Percentiles rank a stretch among this genome's conserved stretches.
Conservation (phyloP, 35 echinoderm and acorn worm genomes). For the Patiria miniata region DNA sequence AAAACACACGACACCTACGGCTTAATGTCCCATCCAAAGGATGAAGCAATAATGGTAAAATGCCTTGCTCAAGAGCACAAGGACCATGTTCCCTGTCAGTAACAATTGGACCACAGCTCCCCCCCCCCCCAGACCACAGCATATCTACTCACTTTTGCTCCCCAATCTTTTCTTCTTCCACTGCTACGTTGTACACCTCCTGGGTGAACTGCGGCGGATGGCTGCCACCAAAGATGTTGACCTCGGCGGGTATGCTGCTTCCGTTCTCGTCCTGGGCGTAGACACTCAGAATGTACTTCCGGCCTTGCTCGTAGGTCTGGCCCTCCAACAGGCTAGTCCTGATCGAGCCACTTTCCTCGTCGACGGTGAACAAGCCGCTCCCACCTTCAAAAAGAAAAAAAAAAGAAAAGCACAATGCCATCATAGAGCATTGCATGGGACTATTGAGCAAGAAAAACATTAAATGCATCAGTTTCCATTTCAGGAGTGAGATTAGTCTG, state of each 20-base stretch:
- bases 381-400: conserved; percentile 29
- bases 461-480: too few relatives aligned
- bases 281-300: conserved; percentile 78
- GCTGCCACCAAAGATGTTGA: conserved; percentile 58
- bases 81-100: too few relatives aligned
- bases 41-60: too few relatives aligned
- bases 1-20: too few relatives aligned
- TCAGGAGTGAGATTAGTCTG: too few relatives aligned
- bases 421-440: too few relatives aligned
- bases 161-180: conserved; percentile 30
- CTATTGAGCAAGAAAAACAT: too few relatives aligned
- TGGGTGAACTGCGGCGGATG: conserved; percentile 78
- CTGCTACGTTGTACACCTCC: conserved; percentile 54
- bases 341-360: conserved; percentile 65
- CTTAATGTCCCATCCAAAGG: too few relatives aligned
- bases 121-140: not conserved
- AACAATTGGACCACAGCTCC: too few relatives aligned
- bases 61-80: too few relatives aligned
- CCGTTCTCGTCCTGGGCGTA: conserved; percentile 46
- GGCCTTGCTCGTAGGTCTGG: conserved; percentile 21
- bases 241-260: conserved; percentile 33
- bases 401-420: not conserved
- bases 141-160: conserved; percentile 32
- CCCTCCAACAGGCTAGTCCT: not conserved
- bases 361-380: conserved; percentile 53